Base-by-base conservation (phyloP, 1,140 invertebrate genomes). In the Leptinotarsa lineolata region DNA sequence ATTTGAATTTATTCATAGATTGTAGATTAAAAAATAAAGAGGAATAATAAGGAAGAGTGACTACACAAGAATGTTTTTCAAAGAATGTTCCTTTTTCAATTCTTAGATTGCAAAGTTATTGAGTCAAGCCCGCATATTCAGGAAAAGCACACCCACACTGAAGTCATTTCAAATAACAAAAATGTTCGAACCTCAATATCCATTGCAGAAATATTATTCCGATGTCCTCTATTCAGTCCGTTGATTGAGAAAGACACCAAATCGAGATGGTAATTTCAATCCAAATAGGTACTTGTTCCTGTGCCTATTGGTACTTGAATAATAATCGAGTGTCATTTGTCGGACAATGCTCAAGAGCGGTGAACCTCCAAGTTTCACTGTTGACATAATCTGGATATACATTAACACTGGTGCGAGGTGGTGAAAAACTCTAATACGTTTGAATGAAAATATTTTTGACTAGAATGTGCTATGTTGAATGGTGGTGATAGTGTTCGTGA, bases 401-500 rank as follows among this genome's bases (percentile, higher is more conserved):
- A 30, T 15, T 30, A 16, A 68, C 21, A 58, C 45, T 69, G 21
- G 70, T 39, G 30, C 30, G 8, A 11, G 8, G 30, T 39, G 8
- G 30, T 39, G 8, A 39, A 39, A 39, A 39, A 39, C 30, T 39
- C 8, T 39, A 11, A 39, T 15, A 54, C 15, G 15, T 18, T 18
- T 54, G 48, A 15, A 20, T 22, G 24, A 70, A 59, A 70, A 70
- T 30, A 15, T 68, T 70, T 18, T 75, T 74, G 74, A 79, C 74
- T 73, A 61, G 72, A 73, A 74, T 54, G 79, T 83, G 79, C 74
- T 76, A 84, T 84, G 82, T 83, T 83, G 82, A 81, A 84, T 84
- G 83, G 83, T 84, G 80, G 83, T 84, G 71, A 84, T 84, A 79
- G 79, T 84, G 76, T 74, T 84, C 68, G 72, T 84, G 63, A 77